Percentiles rank a stretch among this genome's conserved stretches.
Evolutionary conservation across 1,140 invertebrate species (phyloP).

Genomic region (Galendromus occidentalis): DNA sequence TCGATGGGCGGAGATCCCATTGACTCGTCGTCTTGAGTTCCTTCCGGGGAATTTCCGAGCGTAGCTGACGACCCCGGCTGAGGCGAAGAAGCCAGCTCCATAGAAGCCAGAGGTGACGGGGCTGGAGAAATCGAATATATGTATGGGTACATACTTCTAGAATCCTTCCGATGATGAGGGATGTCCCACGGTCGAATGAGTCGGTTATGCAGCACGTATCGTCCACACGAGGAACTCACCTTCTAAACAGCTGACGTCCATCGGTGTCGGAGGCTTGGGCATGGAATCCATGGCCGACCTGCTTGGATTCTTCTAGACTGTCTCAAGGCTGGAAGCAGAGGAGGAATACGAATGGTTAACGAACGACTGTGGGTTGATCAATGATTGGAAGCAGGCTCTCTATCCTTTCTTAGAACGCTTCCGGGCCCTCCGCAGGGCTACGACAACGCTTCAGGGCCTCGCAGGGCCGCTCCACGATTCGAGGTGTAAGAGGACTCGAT

Average conservation of each 20-base stretch:
- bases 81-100: neutral
- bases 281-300: no score
- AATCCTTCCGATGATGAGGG: neutral
- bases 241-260: slow-evolving; percentile 13
- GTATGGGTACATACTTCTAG: neutral
- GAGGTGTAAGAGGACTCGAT: no score
- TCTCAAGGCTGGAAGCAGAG: no score
- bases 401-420: no score
- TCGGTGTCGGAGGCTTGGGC: slow-evolving; percentile 11
- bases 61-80: neutral
- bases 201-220: slow-evolving; percentile 11
- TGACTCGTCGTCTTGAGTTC: neutral
- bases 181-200: neutral
- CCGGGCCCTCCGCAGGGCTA: no score
- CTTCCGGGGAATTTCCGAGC: neutral
- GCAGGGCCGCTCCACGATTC: no score
- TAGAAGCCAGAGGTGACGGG: neutral
- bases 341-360: no score
- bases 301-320: no score
- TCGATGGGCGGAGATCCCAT: neutral
- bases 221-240: neutral
- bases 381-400: no score
- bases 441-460: no score
- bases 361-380: no score
- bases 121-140: neutral